These are phyloP conservation scores for Natator depressus DNA, from an alignment of 2,113 vertebrate genomes.

Conservation along the genomic window DNA sequence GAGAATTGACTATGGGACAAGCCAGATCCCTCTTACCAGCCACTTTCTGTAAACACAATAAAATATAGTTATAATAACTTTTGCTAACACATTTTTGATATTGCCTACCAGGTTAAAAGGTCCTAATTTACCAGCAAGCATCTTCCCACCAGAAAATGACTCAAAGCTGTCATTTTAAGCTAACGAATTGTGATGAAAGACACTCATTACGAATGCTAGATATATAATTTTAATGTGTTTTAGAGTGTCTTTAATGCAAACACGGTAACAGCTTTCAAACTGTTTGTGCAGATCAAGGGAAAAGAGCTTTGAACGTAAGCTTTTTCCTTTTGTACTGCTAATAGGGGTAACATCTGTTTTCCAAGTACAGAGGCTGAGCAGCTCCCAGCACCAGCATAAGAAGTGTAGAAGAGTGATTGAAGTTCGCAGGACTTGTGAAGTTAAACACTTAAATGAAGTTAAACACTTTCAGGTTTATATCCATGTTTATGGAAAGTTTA, in stretches of 20 bases:
- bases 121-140: not conserved
- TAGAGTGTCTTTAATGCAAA: slow-evolving; percentile 15
- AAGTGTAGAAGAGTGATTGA: not conserved
- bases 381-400: not conserved
- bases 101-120: not conserved
- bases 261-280: slow-evolving; percentile 9
- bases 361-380: not conserved
- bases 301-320: slow-evolving; percentile 4
- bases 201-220: not conserved
- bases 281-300: slow-evolving; percentile 22
- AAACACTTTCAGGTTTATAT: slow-evolving; percentile 25
- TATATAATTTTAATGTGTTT: not conserved
- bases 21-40: not conserved
- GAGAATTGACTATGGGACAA: not conserved
- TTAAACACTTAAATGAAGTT: slow-evolving; percentile 40
- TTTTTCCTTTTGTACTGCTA: slow-evolving; percentile 23
- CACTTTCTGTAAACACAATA: not conserved
- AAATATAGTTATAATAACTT: not conserved
- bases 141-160: not conserved
- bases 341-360: not conserved
- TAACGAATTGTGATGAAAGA: not conserved
- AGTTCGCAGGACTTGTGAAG: slow-evolving; percentile 6
- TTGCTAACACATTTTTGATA: not conserved
- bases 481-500: slow-evolving; percentile 28
- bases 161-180: not conserved